A percentile compares a stretch with the other conserved stretches of the same genome.
These are phyloP conservation scores for Microcebus murinus DNA, from an alignment of 2,113 vertebrate genomes.

Conservation along the genomic window DNA sequence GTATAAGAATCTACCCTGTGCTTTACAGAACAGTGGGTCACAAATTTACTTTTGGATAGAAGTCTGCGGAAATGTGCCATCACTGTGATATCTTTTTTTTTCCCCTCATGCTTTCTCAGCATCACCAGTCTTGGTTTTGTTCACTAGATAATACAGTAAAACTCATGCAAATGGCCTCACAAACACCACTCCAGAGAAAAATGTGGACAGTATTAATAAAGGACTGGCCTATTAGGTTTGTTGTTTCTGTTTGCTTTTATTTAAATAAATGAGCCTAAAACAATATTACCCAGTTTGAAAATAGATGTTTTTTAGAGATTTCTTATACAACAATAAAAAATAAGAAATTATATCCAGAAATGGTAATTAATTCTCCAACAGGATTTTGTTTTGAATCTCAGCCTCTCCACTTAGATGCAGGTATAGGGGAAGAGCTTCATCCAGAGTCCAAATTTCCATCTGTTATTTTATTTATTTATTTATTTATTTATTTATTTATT, in stretches of 20 bases:
- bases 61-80: not conserved
- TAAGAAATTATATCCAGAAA: constrained; percentile 33
- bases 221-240: not conserved
- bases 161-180: not conserved
- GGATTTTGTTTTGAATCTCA: constrained; percentile 21
- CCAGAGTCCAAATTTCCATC: not conserved
- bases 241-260: constrained; percentile 19
- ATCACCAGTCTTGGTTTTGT: constrained; percentile 41
- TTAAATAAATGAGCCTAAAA: constrained; percentile 32
- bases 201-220: not conserved
- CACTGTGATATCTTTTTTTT: not conserved
- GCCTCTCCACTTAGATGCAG: not conserved
- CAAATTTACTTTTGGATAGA: constrained; percentile 24
- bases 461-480: not conserved
- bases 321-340: constrained; percentile 51
- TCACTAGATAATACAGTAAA: constrained; percentile 41
- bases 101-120: not conserved
- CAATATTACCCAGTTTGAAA: constrained; percentile 45
- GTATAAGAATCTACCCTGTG: not conserved
- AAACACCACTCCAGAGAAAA: not conserved
- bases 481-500: not conserved
- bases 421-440: not conserved
- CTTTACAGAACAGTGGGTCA: constrained; percentile 4
- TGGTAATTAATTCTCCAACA: not conserved
- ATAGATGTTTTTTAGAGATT: constrained; percentile 14